phyloP scores from a whole-genome alignment of 2,888 invertebrate species.

The Empis livida region DNA sequence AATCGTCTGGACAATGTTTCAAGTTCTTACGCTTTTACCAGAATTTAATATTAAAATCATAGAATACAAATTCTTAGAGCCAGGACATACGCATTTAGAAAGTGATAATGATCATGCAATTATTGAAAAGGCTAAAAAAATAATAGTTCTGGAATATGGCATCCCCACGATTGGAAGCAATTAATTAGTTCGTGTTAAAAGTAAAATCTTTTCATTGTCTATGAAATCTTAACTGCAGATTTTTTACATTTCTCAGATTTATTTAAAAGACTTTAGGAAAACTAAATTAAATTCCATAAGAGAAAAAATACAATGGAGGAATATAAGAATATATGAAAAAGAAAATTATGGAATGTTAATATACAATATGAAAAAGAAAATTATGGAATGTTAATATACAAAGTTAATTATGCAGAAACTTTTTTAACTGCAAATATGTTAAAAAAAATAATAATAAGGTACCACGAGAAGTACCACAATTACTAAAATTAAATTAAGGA shows the following conservation, averaged over 20 bases:
- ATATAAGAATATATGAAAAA: background rate
- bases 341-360: background rate
- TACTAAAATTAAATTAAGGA: background rate
- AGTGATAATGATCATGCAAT: background rate
- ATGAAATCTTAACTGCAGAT: background rate
- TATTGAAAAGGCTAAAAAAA: background rate
- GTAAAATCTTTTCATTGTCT: background rate
- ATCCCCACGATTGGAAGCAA: background rate
- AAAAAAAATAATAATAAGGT: background rate
- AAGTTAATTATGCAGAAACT: background rate
- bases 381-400: background rate
- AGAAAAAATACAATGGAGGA: background rate
- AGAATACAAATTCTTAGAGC: background rate
- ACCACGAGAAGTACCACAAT: background rate
- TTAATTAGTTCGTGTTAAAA: background rate
- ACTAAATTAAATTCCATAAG: background rate
- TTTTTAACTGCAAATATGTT: background rate
- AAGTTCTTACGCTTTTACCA: background rate
- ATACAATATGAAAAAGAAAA: background rate
- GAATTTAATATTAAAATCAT: background rate
- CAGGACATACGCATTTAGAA: background rate
- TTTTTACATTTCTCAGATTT: background rate
- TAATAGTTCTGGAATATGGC: background rate
- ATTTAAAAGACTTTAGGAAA: background rate
- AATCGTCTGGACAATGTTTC: slow-evolving; percentile 9